These are phyloP conservation scores for Paramormyrops kingsleyae DNA, from an alignment of 2,113 vertebrate species.

Conservation along the genomic window DNA sequence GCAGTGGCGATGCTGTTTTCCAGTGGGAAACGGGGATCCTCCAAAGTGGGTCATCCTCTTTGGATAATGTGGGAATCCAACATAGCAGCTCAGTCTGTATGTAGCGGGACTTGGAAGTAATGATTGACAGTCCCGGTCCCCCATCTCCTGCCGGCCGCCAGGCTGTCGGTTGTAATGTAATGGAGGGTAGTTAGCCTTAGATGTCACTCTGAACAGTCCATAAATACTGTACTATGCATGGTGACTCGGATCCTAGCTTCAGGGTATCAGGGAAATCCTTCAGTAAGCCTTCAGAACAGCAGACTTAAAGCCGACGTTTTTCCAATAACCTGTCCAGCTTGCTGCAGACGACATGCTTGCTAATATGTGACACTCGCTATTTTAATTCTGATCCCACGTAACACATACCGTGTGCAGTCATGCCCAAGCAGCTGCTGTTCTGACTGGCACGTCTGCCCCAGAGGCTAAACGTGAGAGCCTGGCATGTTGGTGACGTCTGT, in stretches of 20 bases:
- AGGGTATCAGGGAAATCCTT: background rate
- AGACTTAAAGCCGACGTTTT: background rate
- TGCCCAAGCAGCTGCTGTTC: background rate
- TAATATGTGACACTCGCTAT: background rate
- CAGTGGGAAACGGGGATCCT: conserved; percentile 23
- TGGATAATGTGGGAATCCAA: background rate
- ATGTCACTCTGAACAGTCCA: background rate
- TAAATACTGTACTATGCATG: background rate
- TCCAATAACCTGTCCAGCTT: background rate
- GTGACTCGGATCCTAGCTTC: background rate
- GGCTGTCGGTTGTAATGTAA: background rate
- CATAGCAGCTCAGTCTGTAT: background rate
- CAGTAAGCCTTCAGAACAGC: background rate
- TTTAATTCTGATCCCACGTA: background rate
- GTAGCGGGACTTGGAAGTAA: background rate
- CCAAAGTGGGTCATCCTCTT: conserved; percentile 25
- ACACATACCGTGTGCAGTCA: background rate
- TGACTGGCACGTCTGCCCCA: background rate
- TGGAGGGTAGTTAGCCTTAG: background rate
- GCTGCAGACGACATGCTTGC: background rate
- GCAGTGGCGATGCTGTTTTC: conserved; percentile 16
- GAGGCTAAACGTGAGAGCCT: background rate
- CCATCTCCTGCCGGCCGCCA: no score
- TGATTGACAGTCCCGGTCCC: background rate
- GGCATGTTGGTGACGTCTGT: background rate